These are phyloP conservation scores for Crenuchus spilurus DNA, from an alignment of 2,797 vertebrate genomes.

Conservation along the genomic window DNA sequence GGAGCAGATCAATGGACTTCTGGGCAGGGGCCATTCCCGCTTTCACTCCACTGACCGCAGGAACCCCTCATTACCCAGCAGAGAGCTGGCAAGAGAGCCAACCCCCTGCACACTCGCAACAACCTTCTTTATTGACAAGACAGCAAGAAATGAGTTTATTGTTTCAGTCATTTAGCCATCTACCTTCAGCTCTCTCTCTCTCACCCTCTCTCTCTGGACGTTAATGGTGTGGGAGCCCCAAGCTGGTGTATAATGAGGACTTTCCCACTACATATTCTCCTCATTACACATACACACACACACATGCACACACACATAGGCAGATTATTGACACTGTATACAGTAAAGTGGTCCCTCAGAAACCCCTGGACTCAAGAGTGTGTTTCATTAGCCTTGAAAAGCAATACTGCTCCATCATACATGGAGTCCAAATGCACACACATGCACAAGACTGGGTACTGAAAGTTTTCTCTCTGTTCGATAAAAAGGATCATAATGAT, in stretches of 20 bases:
- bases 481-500: not conserved
- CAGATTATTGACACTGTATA: slow-evolving; percentile 54
- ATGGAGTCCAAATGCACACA: not conserved
- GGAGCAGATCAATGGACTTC: slow-evolving; percentile 35
- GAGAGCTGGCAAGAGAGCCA: slow-evolving; percentile 32
- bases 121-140: slow-evolving; percentile 48
- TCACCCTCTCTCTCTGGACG: slow-evolving; percentile 43
- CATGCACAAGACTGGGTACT: not conserved
- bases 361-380: slow-evolving; percentile 48
- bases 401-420: slow-evolving; percentile 36
- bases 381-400: slow-evolving; percentile 50
- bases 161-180: slow-evolving; percentile 51
- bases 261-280: slow-evolving; percentile 51
- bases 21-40: slow-evolving; percentile 25
- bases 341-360: slow-evolving; percentile 59
- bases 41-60: slow-evolving; percentile 13
- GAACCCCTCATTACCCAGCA: slow-evolving; percentile 34
- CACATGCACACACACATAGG: slow-evolving; percentile 29
- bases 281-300: slow-evolving; percentile 49
- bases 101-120: slow-evolving; percentile 36
- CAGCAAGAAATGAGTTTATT: slow-evolving; percentile 50
- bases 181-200: slow-evolving; percentile 20
- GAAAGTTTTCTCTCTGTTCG: not conserved
- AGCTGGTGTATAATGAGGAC: slow-evolving; percentile 57
- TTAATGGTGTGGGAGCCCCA: slow-evolving; percentile 51